Percentiles rank a stretch among this genome's conserved stretches.
phyloP scores from a whole-genome alignment of 2,113 vertebrate genomes.

The Dascyllus trimaculatus region DNA sequence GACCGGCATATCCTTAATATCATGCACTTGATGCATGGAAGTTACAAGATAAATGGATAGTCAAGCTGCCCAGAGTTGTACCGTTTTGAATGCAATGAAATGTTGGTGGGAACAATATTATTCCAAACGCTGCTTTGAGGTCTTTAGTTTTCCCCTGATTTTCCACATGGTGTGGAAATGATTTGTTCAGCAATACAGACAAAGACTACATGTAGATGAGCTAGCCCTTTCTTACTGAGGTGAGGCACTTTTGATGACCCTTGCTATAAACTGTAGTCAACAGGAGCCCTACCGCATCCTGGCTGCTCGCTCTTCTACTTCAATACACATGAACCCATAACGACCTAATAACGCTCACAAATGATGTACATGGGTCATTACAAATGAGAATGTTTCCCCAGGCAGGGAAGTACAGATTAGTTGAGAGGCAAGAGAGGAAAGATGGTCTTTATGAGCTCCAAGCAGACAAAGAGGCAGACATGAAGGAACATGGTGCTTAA shows the following conservation, averaged over 20 bases:
- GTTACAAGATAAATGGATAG: constrained; percentile 1
- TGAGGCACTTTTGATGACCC: constrained; percentile 24
- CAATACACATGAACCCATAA: constrained; percentile 20
- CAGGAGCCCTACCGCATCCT: constrained; percentile 4
- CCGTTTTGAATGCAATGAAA: neutral
- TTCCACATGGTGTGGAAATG: neutral
- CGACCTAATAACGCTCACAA: constrained; percentile 35
- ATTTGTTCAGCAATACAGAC: neutral
- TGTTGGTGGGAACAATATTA: neutral
- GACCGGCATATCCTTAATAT: constrained; percentile 5
- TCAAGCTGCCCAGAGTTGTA: neutral
- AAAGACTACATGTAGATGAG: neutral
- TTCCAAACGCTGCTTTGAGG: neutral
- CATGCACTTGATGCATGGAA: neutral
- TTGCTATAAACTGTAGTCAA: constrained; percentile 7
- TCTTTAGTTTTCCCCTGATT: neutral
- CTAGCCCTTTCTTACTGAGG: constrained; percentile 19
- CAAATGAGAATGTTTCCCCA: constrained; percentile 42
- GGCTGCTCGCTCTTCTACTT: constrained; percentile 19
- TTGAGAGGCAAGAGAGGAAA: neutral
- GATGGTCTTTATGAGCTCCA: constrained; percentile 1
- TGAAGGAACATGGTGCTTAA: constrained; percentile 28
- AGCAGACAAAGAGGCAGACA: constrained; percentile 22
- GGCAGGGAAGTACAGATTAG: constrained; percentile 25
- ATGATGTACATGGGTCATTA: constrained; percentile 50